phyloP scores from a whole-genome alignment of 2,797 vertebrate species.

The Botia kubotai region DNA sequence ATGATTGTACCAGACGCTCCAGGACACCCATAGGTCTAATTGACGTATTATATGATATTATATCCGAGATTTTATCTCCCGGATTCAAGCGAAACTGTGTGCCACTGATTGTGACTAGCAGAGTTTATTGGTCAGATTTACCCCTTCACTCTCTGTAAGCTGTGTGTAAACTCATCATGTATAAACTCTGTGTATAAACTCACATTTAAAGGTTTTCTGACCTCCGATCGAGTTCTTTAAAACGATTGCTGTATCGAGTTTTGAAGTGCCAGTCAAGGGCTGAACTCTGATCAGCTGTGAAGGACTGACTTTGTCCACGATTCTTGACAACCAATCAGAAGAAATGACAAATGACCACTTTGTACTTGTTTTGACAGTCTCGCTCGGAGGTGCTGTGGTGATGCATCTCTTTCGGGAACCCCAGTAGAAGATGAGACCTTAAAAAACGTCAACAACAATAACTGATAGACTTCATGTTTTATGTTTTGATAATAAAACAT shows the following conservation, averaged over 20 bases:
- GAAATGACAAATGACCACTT: constrained; percentile 7
- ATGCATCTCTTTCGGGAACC: constrained; percentile 8
- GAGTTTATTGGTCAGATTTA: neutral
- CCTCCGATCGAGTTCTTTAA: neutral
- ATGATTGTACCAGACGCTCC: neutral
- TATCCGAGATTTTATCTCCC: neutral
- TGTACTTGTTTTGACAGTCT: constrained; percentile 2
- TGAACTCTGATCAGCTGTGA: neutral
- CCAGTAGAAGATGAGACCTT: constrained; percentile 12
- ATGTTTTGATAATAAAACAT: neutral
- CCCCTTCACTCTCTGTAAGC: neutral
- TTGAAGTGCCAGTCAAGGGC: too few species aligned
- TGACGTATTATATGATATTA: constrained; percentile 3
- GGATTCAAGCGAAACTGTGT: neutral
- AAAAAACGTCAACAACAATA: constrained; percentile 2
- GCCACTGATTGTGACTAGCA: neutral
- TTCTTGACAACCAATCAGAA: constrained; percentile 9
- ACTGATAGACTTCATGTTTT: too few species aligned
- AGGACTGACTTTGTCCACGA: neutral
- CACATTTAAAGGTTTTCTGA: neutral
- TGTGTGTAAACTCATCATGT: too few species aligned
- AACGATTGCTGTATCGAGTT: neutral
- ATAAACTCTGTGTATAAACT: too few species aligned
- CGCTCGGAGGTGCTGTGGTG: neutral
- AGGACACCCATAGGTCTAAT: neutral